Percentiles rank a stretch among this genome's conserved stretches.
These are phyloP conservation scores for Leptatherina wallacei DNA, from an alignment of 2,797 vertebrate genomes.

Conservation along the genomic window DNA sequence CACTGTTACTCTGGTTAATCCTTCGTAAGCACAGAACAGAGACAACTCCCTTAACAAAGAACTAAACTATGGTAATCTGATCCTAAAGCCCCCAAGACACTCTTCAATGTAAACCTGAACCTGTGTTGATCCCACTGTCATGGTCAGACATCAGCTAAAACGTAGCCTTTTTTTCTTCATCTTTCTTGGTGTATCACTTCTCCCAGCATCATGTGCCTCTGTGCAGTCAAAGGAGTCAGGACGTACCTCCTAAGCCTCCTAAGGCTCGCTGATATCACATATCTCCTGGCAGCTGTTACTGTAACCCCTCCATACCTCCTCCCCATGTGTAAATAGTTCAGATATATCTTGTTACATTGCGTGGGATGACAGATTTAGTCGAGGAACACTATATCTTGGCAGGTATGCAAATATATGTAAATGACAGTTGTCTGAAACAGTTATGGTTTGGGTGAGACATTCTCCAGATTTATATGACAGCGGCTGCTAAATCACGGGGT, in stretches of 20 bases:
- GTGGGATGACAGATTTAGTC: constrained; percentile 72
- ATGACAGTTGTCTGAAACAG: constrained; percentile 60
- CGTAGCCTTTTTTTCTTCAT: constrained; percentile 46
- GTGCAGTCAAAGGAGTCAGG: constrained; percentile 33
- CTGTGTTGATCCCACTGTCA: constrained; percentile 39
- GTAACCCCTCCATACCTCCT: constrained; percentile 50
- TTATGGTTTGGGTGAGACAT: constrained; percentile 47
- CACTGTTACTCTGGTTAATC: constrained; percentile 53
- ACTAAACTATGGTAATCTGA: constrained; percentile 17
- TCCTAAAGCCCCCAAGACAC: constrained; percentile 22
- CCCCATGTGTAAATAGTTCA: constrained; percentile 70
- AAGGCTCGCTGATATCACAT: constrained; percentile 66
- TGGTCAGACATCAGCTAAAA: constrained; percentile 36
- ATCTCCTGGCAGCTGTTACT: constrained; percentile 75
- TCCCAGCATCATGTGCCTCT: constrained; percentile 40
- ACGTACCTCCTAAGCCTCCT: constrained; percentile 58
- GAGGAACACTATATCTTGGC: constrained; percentile 59
- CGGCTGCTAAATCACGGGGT: constrained; percentile 38
- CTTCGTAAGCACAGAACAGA: constrained; percentile 40
- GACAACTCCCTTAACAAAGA: not conserved
- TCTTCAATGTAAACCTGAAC: constrained; percentile 39
- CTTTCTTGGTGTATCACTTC: constrained; percentile 50
- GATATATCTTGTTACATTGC: constrained; percentile 69
- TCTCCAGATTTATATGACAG: constrained; percentile 28
- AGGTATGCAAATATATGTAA: constrained; percentile 73